Conservation (phyloP, 2,888 invertebrate species). For the Nasonovia ribisnigri region DNA sequence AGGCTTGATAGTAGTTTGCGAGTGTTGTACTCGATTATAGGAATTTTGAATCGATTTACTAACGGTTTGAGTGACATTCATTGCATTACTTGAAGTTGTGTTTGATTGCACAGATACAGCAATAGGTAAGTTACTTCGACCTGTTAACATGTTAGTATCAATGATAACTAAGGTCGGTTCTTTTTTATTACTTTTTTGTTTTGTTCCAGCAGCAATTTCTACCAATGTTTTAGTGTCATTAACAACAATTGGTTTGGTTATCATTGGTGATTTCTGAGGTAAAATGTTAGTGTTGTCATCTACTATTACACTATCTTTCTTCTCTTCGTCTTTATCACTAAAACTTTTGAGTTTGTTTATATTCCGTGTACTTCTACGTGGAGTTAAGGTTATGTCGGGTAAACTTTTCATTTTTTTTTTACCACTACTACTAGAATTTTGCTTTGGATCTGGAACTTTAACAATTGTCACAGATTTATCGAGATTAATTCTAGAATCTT, state of each 20-base stretch:
- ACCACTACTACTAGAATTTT: conserved; percentile 32
- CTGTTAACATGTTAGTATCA: conserved; percentile 80
- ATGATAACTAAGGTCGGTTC: conserved; percentile 84
- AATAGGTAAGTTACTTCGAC: conserved; percentile 74
- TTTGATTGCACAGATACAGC: conserved; percentile 65
- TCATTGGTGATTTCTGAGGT: conserved; percentile 69
- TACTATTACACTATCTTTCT: conserved; percentile 66
- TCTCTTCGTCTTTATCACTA: conserved; percentile 70
- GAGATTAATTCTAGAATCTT: conserved; percentile 57
- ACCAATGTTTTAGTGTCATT: conserved; percentile 80
- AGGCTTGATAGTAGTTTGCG: conserved; percentile 57
- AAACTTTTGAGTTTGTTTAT: conserved; percentile 74
- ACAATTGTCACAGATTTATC: conserved; percentile 63
- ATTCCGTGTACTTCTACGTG: conserved; percentile 74
- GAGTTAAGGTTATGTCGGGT: conserved; percentile 69
- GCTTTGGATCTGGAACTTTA: conserved; percentile 61
- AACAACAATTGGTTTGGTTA: conserved; percentile 76
- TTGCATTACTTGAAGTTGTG: conserved; percentile 33
- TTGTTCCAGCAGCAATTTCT: conserved; percentile 78
- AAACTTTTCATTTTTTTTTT: conserved; percentile 61
- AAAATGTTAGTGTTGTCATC: conserved; percentile 61
- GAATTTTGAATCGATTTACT: conserved; percentile 53
- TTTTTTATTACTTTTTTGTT: conserved; percentile 75
- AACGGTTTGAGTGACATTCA: conserved; percentile 27
- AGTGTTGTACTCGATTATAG: conserved; percentile 37